Evolutionary conservation across 2,888 invertebrate genomes (phyloP), one percentile per base, ranked within the genome.

Genomic region (Dione juno): DNA sequence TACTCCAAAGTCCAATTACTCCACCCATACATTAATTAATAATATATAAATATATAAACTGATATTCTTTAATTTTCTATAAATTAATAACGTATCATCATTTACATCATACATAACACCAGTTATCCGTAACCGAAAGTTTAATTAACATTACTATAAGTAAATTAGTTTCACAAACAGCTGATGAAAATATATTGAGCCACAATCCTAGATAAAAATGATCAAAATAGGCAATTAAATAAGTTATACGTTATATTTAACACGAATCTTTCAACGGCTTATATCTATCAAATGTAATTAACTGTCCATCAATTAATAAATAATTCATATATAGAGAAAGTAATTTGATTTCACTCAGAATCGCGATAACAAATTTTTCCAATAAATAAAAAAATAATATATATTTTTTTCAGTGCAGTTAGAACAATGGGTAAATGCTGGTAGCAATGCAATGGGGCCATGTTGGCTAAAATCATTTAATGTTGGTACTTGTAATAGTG

Each of bases 181-280:
- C 59, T 45, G 28, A 61, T 45, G 45, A 43, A 59, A 8, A 61
- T 61, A 45, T 28, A n/a, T 45, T 61, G n/a, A n/a, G 45, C n/a
- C 6, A 59, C 28, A 21, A 43, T 59, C 59, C 5, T 10, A 13
- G 21, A 21, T 59, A 59, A 61, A 28, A 16, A 28, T 45, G 45
- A 61, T 45, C n/a, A n/a, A 45, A 61, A 61, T 16, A 35, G 11
- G 43, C 35, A 61, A 61, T 45, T 45, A 28, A 61, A 45, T 45
- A 28, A 43, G 21, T 21, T 41, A 58, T 21, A 40, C 5, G 14
- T 11, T 35, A 1, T 59, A 54, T 45, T 35, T 43, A n/a, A 35
- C 7, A 16, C 37, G 37, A 16, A 16, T 57, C 37, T 11, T 35
- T 61, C 11, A 35, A n/a, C 43, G 45, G 10, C 11, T 35, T 45